Conservation (phyloP, 1,140 invertebrate species). For the Caenorhabditis briggsae region DNA sequence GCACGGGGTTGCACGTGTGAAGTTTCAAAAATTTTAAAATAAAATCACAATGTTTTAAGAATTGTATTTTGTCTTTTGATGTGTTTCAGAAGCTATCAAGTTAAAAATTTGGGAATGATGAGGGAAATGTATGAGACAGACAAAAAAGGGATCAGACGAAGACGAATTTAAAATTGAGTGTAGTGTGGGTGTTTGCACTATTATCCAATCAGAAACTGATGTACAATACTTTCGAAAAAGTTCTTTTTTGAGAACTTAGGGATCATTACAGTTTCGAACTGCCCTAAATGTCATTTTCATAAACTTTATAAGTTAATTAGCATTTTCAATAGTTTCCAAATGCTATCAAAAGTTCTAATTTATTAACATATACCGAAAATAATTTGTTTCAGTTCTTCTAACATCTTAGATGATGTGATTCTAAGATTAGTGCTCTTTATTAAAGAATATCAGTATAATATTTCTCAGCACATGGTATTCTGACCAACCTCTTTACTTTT, state of each 20-base stretch:
- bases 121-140: slow-evolving; percentile 4
- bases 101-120: not conserved
- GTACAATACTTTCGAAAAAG: not conserved
- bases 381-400: too few relatives aligned
- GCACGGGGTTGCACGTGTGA: not conserved
- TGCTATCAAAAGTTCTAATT: too few relatives aligned
- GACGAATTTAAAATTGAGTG: not conserved
- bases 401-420: too few relatives aligned
- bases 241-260: not conserved
- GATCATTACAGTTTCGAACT: not conserved
- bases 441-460: too few relatives aligned
- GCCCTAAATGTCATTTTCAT: too few relatives aligned
- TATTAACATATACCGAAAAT: too few relatives aligned
- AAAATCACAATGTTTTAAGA: not conserved
- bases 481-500: not conserved
- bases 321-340: too few relatives aligned
- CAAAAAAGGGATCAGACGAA: slow-evolving; percentile 14
- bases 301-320: too few relatives aligned
- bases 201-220: not conserved
- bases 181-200: slow-evolving; percentile 27
- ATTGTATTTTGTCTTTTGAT: slow-evolving; percentile 31
- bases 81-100: not conserved
- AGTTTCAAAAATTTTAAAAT: not conserved
- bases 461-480: too few relatives aligned
- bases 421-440: too few relatives aligned